Base-by-base conservation (phyloP, 2,888 invertebrate genomes). In the Rhimphoctona megacephalus region DNA sequence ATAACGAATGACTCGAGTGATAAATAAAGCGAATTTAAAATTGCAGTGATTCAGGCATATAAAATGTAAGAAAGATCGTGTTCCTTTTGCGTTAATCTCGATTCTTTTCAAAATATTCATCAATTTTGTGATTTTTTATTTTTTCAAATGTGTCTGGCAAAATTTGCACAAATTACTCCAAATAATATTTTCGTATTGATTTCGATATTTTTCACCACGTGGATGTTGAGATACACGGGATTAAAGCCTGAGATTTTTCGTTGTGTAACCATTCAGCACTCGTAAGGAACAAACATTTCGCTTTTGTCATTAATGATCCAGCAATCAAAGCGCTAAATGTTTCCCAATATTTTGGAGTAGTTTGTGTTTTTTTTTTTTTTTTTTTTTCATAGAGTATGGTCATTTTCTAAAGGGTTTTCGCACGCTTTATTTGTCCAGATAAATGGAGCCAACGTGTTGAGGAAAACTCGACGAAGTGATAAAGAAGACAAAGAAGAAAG, bases 361-460 rank as follows among this genome's bases (percentile, higher is more conserved):
- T 11, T 39, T n/a, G n/a, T n/a, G n/a, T 67, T 67, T 36, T 11
- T 5, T 14, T 6, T 0, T 39, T 43, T 54, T 64, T 14, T 9
- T 39, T 67, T 36, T 76, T 46, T 39, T 39, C 1, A 30, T 19
- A 8, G 43, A 17, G n/a, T 73, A 66, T 54, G n/a, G 22, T 22
- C 5, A 49, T 77, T 69, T 49, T 66, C n/a, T 46, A 69, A 81
- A 67, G 1, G 14, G n/a, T 78, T 70, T 25, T 77, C 49, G 36
- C 30, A 82, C 52, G 17, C 1, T 73, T 25, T n/a, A 8, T 85
- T 87, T 81, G 70, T 89, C 78, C 87, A 86, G 86, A 87, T 90
- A 89, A 78, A 90, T 90, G 88, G 88, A 80, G 88, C 85, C 77
- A 78, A 89, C 88, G 90, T 84, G 86, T 89, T 90, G 81, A 88